phyloP scores from a whole-genome alignment of 2,797 vertebrate genomes.

The Chelonia mydas region DNA sequence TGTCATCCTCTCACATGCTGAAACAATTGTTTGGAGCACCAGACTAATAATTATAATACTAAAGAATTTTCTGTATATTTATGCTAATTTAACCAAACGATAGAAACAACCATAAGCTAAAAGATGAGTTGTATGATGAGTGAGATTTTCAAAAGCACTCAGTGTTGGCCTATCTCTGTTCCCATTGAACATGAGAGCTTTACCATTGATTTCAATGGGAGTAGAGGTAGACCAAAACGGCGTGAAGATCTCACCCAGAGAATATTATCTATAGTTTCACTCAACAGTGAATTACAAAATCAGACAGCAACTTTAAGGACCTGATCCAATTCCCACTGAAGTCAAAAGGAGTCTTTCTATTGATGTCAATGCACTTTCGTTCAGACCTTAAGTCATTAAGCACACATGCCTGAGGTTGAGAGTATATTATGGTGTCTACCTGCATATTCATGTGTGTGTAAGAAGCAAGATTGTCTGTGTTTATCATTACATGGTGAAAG shows the following conservation, averaged over 20 bases:
- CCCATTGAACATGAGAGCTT: not conserved
- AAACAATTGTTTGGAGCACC: not conserved
- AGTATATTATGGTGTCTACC: not conserved
- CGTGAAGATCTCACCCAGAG: not conserved
- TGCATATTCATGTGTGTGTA: not conserved
- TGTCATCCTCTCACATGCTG: accelerated
- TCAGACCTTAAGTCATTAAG: not conserved
- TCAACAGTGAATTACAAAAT: not conserved
- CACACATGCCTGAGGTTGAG: constrained; percentile 5
- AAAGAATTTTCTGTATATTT: not conserved
- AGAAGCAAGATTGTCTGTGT: not conserved
- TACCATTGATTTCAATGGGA: not conserved
- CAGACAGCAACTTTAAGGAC: not conserved
- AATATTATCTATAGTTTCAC: not conserved
- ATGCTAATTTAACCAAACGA: not conserved
- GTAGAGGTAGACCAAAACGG: not conserved
- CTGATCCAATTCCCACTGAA: not conserved
- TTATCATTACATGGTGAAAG: not conserved
- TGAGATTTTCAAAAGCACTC: not conserved
- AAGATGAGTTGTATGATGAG: not conserved
- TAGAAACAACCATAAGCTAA: not conserved
- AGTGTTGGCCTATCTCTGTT: not conserved
- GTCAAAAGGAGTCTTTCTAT: not conserved
- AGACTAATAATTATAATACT: not conserved
- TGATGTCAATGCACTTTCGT: not conserved